A percentile compares a stretch with the other conserved stretches of the same genome.
phyloP scores from a whole-genome alignment of 2,888 invertebrate genomes.

The Leptopilina myrica region DNA sequence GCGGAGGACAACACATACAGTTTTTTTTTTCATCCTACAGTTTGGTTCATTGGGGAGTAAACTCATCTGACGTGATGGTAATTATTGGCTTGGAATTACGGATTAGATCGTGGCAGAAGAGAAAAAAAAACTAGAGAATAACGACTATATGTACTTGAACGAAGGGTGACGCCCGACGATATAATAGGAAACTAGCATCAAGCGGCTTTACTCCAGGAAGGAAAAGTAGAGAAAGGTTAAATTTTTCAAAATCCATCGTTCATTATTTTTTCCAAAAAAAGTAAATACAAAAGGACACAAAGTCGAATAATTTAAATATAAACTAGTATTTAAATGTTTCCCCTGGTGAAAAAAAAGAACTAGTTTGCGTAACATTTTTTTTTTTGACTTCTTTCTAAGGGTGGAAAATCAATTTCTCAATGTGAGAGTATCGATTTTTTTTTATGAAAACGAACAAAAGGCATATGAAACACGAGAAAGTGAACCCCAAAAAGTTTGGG shows the following conservation, averaged over 20 bases:
- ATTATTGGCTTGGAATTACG: constrained; percentile 59
- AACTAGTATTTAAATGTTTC: no score
- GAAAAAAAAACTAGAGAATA: constrained; percentile 42
- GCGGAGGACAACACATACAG: background rate
- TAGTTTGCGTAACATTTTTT: no score
- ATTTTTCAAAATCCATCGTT: background rate
- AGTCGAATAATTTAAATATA: no score
- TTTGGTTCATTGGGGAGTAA: constrained; percentile 12
- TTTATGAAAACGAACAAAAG: constrained; percentile 14
- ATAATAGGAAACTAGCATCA: constrained; percentile 14
- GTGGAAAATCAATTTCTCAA: background rate
- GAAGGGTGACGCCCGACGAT: constrained; percentile 22
- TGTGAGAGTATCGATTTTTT: constrained; percentile 5
- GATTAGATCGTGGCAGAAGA: constrained; percentile 37
- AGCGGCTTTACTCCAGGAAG: constrained; percentile 18
- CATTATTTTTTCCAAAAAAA: no score
- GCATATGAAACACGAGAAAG: background rate
- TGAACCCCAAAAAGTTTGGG: constrained; percentile 17
- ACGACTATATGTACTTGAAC: constrained; percentile 41
- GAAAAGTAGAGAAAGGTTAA: constrained; percentile 21
- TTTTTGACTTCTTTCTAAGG: no score
- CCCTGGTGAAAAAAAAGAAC: no score
- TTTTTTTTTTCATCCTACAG: background rate
- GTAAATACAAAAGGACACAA: no score
- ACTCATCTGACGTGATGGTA: constrained; percentile 53